Base-by-base conservation (phyloP, 1,140 invertebrate genomes). In the Sarcophaga peregrina region DNA sequence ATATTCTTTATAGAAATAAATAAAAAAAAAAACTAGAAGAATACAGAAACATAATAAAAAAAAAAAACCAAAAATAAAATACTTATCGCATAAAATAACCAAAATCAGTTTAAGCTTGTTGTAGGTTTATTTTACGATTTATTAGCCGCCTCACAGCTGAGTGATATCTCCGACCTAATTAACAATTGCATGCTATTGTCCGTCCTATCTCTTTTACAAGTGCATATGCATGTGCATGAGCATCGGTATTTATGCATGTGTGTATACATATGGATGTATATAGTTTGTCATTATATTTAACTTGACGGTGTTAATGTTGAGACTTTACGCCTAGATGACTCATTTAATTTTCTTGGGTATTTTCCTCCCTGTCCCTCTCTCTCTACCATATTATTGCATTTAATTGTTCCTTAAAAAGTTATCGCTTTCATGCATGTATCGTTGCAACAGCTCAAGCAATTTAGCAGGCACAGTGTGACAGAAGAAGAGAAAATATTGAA, bases 361-460 rank as follows among this genome's bases (percentile, higher is more conserved):
- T 15, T n/a, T 13, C n/a, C n/a, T 58, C n/a, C 13, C n/a, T 58
- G 54, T 13, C 13, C 13, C 54, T 58, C 54, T 58, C 13, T n/a
- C 54, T 58, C 54, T 58, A 13, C 54, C 25, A n/a, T 15, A 20
- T 68, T 68, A 68, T 68, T 68, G 62, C 62, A 68, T 68, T 68
- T 68, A 68, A 68, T 68, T 68, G 62, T 68, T 68, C 62, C 62
- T 68, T 25, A 68, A 68, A 68, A 68, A 68, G n/a, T 68, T 68
- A 68, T 68, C 62, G 62, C 62, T 68, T 68, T 68, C 62, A 68
- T 68, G 62, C 20, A 17, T n/a, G 62, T 52, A 37, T 37, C 25
- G 25, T 37, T 37, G 25, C 25, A 37, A 37, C 25, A 5, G 15
- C 54, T 17, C 17, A 68, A 8, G 62, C 62, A 25, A 3, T 68